phyloP scores from a whole-genome alignment of 1,140 invertebrate species.

The Drosophila arawakana region DNA sequence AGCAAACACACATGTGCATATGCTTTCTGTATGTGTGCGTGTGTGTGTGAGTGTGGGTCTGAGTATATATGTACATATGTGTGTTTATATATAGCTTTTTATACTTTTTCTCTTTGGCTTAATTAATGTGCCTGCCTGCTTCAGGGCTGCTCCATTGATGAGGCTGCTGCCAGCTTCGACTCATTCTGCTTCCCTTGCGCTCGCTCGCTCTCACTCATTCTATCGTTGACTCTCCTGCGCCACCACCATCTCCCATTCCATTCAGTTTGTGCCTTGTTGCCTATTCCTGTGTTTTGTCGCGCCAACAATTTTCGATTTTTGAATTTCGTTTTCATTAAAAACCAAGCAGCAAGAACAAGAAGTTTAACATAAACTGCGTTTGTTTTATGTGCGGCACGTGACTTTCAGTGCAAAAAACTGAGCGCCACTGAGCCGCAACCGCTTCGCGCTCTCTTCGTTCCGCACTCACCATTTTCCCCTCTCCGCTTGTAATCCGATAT shows the following conservation, averaged over 20 bases:
- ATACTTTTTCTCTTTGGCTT: conserved; percentile 57
- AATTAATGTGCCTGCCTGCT: conserved; percentile 66
- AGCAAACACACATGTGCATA: conserved; percentile 19
- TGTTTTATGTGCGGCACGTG: conserved; percentile 77
- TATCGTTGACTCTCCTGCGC: neutral
- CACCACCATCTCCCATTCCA: neutral
- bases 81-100: conserved; percentile 45
- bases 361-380: conserved; percentile 65
- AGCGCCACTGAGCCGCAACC: conserved; percentile 74
- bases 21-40: neutral
- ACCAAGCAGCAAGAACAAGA: conserved; percentile 39
- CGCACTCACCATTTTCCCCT: neutral
- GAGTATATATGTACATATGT: conserved; percentile 1
- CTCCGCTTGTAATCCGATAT: conserved; percentile 58
- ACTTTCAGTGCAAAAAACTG: conserved; percentile 66
- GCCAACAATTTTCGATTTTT: conserved; percentile 70
- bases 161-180: conserved; percentile 43
- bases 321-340: conserved; percentile 76
- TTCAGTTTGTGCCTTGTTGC: neutral
- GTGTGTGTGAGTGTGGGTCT: neutral
- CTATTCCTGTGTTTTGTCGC: conserved; percentile 48
- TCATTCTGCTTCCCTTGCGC: conserved; percentile 6
- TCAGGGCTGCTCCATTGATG: conserved; percentile 74
- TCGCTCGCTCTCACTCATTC: neutral
- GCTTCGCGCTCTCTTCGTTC: conserved; percentile 12